Evolutionary conservation across 2,888 invertebrate genomes (phyloP), one percentile per base, ranked within the genome.

Genomic region (Mesorhabditis sp.): DNA sequence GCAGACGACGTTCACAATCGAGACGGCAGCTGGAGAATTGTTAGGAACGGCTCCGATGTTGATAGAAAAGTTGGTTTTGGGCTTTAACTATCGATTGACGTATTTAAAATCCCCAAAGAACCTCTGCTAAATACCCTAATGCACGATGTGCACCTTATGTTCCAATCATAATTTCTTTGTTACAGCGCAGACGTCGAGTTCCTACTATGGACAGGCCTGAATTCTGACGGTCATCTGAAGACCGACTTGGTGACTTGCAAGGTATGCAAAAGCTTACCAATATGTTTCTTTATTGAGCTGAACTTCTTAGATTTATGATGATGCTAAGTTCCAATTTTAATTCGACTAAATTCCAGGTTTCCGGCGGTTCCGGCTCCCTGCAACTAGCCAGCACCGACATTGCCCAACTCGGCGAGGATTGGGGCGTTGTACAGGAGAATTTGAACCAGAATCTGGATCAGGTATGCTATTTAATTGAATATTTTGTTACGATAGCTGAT

Each of bases 171-270:
- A 42, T 43, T 64, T 6, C 7, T 45, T n/a, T 68, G 6, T 74
- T 79, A 6, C 75, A 81, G 82, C 63, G 80, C 82, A 0, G 75
- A 77, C 44, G 77, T 84, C 5, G 83, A 84, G 70, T 73, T 84
- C 62, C 74, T 77, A 10, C 72, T 84, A 10, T 78, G 76, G 74
- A 80, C 84, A 2, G 79, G 76, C 15, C 80, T 84, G n/a, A 84
- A 84, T 71, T 67, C 76, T 5, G 84, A 84, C 69, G 84, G 84
- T 0, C 84, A 84, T 70, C 73, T 84, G 67, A 83, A 84, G 71
- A 84, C 84, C 2, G 84, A 84, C 66, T 67, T 82, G 41, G 76
- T 78, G 67, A 79, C 79, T 10, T 80, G 80, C 71, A 79, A 80
- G 71, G 80, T 75, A 10, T 68, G 58, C 74, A 28, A 28, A 28